Evolutionary conservation across 2,888 invertebrate genomes (phyloP).

Genomic region (Digitonthophagus gazella): DNA sequence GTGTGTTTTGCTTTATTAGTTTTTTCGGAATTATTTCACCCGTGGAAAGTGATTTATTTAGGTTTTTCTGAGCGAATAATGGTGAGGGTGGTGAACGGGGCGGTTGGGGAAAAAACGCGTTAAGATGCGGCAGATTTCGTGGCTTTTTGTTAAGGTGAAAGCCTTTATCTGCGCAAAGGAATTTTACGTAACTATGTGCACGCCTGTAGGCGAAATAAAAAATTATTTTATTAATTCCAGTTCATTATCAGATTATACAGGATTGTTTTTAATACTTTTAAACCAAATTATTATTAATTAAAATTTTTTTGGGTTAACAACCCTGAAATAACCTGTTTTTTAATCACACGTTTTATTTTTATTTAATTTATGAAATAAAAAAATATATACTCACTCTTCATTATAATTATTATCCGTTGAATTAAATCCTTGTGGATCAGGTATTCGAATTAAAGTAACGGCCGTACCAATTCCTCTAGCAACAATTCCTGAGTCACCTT

Average conservation of each 20-base stretch:
- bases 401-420: slow-evolving; percentile 43
- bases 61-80: not conserved
- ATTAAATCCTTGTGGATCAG: slow-evolving; percentile 50
- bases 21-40: slow-evolving; percentile 17
- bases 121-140: slow-evolving; percentile 28
- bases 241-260: too few species aligned
- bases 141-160: slow-evolving; percentile 44
- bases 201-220: slow-evolving; percentile 40
- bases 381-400: slow-evolving; percentile 61
- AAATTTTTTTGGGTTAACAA: not conserved
- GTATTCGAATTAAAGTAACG: slow-evolving; percentile 66
- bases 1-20: slow-evolving; percentile 20
- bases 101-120: slow-evolving; percentile 24
- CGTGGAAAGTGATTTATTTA: slow-evolving; percentile 3
- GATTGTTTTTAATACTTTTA: slow-evolving; percentile 9
- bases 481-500: slow-evolving; percentile 96
- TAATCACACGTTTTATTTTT: not conserved
- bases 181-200: slow-evolving; percentile 49
- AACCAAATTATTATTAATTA: slow-evolving; percentile 3
- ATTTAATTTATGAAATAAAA: not conserved
- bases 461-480: slow-evolving; percentile 93
- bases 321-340: not conserved
- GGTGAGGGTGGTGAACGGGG: not conserved
- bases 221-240: slow-evolving; percentile 31
- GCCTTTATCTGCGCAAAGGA: slow-evolving; percentile 48